Percentiles rank a stretch among this genome's conserved stretches.
Conservation (phyloP, 2,797 vertebrate species). For the Cyprinodon diabolis region DNA sequence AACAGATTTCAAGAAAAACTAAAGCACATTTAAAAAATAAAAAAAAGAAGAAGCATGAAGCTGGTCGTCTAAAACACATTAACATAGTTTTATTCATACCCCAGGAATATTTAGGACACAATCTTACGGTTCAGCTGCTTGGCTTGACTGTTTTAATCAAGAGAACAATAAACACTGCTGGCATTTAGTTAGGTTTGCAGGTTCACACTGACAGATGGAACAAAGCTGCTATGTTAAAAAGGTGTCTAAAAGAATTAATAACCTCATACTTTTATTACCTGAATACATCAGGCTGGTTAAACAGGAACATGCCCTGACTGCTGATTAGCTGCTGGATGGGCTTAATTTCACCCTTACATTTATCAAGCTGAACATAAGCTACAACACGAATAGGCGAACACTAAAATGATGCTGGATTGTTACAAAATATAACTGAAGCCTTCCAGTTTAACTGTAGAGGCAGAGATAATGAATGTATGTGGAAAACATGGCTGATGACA, state of each 20-base stretch:
- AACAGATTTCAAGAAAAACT: slow-evolving; percentile 16
- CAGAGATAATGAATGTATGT: neutral
- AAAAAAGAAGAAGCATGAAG: no score
- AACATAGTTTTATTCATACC: neutral
- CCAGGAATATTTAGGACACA: neutral
- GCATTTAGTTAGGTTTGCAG: slow-evolving; percentile 9
- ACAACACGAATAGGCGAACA: neutral
- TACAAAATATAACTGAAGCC: slow-evolving; percentile 6
- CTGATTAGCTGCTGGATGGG: slow-evolving; percentile 39
- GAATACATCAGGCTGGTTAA: slow-evolving; percentile 30
- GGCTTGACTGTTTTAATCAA: neutral
- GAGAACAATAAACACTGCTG: slow-evolving; percentile 27
- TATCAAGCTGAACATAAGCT: slow-evolving; percentile 12
- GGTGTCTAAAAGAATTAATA: slow-evolving; percentile 21
- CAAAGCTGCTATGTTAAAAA: slow-evolving; percentile 18
- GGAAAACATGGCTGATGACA: slow-evolving; percentile 7
- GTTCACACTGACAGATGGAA: slow-evolving; percentile 4
- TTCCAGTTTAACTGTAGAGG: neutral
- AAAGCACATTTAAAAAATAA: neutral
- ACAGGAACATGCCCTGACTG: slow-evolving; percentile 38
- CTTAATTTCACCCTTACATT: slow-evolving; percentile 18
- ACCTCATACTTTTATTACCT: slow-evolving; percentile 26
- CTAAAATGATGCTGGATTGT: slow-evolving; percentile 11
- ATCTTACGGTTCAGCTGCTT: neutral
- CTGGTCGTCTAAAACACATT: neutral